phyloP scores from a whole-genome alignment of 2,113 vertebrate species.

The Eubucco bourcierii region DNA sequence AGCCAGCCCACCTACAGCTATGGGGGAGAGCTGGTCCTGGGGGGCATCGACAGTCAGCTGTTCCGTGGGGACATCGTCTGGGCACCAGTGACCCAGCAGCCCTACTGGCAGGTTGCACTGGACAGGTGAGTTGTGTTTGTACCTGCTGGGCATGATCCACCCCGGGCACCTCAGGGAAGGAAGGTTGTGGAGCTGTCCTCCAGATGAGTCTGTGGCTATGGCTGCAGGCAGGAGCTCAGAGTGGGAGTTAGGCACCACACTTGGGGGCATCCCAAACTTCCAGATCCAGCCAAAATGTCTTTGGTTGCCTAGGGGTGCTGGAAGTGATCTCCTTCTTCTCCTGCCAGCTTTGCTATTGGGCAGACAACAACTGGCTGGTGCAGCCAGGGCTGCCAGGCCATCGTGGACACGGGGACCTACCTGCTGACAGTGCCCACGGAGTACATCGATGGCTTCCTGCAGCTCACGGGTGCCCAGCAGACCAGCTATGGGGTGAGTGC shows the following conservation, averaged over 20 bases:
- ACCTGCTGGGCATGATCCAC: not conserved
- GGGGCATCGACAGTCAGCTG: conserved; percentile 35
- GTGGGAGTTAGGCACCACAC: accelerated
- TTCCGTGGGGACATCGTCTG: conserved; percentile 61
- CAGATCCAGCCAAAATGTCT: not conserved
- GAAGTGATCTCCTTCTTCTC: not conserved
- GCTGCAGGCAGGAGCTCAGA: accelerated
- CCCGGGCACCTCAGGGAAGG: accelerated
- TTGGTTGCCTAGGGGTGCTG: not conserved
- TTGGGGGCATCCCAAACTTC: not conserved
- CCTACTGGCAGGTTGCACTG: conserved; percentile 72
- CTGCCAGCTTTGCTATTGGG: conserved; percentile 65
- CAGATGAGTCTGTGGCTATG: not conserved
- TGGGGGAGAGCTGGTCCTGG: conserved; percentile 71
- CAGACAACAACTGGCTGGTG: conserved; percentile 31
- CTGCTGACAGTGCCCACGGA: conserved; percentile 57
- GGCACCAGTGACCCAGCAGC: conserved; percentile 58
- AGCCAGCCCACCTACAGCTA: conserved; percentile 57
- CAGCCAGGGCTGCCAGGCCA: conserved; percentile 66
- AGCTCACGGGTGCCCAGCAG: conserved; percentile 48
- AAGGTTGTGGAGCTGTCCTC: not conserved
- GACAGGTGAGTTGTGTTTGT: conserved; percentile 58
- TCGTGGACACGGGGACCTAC: conserved; percentile 71
- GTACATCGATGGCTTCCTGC: conserved; percentile 32
- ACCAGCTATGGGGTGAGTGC: conserved; percentile 59